Conservation (phyloP, 2,797 vertebrate genomes). For the Hozukius guyotensis region DNA sequence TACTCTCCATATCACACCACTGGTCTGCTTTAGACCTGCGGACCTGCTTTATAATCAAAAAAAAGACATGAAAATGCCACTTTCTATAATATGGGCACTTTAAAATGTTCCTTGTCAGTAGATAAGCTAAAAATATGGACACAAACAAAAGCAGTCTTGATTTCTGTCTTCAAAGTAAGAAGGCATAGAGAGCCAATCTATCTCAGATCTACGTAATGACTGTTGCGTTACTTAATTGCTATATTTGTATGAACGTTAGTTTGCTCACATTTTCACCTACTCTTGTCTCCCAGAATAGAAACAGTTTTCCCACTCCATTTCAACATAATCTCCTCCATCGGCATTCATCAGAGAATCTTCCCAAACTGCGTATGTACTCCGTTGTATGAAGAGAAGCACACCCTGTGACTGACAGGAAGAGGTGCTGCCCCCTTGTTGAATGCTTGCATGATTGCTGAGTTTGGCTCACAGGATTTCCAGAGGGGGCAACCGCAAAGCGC, state of each 20-base stretch:
- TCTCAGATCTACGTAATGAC: neutral
- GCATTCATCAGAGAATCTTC: neutral
- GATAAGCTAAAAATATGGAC: no score
- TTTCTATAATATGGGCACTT: no score
- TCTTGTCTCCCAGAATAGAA: neutral
- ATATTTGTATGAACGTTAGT: neutral
- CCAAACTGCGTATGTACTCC: neutral
- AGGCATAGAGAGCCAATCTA: no score
- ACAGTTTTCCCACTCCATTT: neutral
- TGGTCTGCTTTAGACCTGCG: no score
- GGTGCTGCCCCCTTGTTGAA: slow-evolving; percentile 29
- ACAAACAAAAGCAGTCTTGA: no score
- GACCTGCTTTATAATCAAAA: no score
- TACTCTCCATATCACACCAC: no score
- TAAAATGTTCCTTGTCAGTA: neutral
- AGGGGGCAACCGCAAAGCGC: slow-evolving; percentile 14
- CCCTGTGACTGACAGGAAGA: slow-evolving; percentile 26
- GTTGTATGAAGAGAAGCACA: neutral
- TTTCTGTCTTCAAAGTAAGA: no score
- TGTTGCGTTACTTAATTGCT: neutral
- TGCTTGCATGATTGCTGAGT: slow-evolving; percentile 26
- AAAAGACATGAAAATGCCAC: no score
- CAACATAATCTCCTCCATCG: neutral
- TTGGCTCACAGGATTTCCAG: slow-evolving; percentile 26
- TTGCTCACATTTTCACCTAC: neutral